A percentile compares a stretch with the other conserved stretches of the same genome.
These are phyloP conservation scores for Ondatra zibethicus DNA, from an alignment of 2,113 vertebrate species.

Conservation along the genomic window DNA sequence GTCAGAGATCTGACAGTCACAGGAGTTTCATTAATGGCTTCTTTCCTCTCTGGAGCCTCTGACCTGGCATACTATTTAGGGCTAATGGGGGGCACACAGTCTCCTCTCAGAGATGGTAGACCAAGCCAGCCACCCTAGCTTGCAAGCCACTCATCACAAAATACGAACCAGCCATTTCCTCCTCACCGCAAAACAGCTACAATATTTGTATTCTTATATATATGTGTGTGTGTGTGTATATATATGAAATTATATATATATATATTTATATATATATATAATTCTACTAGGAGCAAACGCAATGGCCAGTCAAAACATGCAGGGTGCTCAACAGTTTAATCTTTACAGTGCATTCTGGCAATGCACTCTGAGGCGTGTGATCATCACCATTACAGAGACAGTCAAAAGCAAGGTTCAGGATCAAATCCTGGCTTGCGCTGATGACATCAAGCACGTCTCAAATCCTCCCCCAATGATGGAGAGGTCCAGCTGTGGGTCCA, in stretches of 20 bases:
- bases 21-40: background rate
- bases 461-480: background rate
- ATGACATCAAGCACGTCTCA: background rate
- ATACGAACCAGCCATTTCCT: background rate
- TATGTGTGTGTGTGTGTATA: too few species aligned
- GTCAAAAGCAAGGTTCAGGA: constrained; percentile 6
- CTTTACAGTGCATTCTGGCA: background rate
- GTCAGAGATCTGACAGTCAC: background rate
- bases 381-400: background rate
- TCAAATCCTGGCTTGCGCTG: background rate
- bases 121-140: background rate
- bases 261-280: too few species aligned
- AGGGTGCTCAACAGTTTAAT: background rate
- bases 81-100: background rate
- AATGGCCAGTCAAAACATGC: background rate
- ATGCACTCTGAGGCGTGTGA: background rate
- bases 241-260: too few species aligned
- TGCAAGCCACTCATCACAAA: background rate
- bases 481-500: background rate
- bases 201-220: background rate
- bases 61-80: background rate
- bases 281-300: background rate
- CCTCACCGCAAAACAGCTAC: background rate
- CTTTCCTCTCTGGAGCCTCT: background rate
- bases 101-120: background rate